Conservation (phyloP, 2,797 vertebrate genomes). For the Clarias laeviceps region DNA sequence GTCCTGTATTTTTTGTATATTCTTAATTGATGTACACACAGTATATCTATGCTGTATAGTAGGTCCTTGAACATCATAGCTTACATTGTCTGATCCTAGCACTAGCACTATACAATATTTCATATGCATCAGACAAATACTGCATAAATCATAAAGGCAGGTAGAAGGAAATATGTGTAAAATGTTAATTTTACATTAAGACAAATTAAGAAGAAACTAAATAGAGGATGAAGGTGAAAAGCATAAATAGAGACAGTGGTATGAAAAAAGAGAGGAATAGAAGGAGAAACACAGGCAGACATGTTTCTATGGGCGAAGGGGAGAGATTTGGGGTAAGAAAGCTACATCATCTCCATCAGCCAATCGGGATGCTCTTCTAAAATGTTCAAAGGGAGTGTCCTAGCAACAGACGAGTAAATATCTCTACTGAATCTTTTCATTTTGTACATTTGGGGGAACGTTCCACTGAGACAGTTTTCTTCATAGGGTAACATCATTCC, state of each 20-base stretch:
- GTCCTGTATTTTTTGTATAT: not conserved
- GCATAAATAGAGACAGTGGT: slow-evolving; percentile 28
- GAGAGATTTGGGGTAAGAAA: slow-evolving; percentile 80
- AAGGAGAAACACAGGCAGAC: slow-evolving; percentile 62
- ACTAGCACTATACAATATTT: not conserved
- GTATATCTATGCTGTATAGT: not conserved
- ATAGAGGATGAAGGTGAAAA: slow-evolving; percentile 19
- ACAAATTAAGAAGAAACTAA: slow-evolving; percentile 29
- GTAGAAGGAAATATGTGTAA: not conserved
- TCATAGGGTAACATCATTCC: not conserved
- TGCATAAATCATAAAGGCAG: not conserved
- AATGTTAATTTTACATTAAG: not conserved
- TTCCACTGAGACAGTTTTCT: slow-evolving; percentile 20
- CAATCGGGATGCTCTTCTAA: slow-evolving; percentile 74
- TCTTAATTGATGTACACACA: not conserved
- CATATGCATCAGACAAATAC: not conserved
- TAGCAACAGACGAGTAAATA: slow-evolving; percentile 84
- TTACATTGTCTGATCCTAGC: not conserved
- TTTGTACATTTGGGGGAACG: slow-evolving; percentile 51
- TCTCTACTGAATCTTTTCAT: slow-evolving; percentile 68
- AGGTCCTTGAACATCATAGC: not conserved
- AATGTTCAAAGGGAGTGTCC: slow-evolving; percentile 86
- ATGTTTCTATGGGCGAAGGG: slow-evolving; percentile 79
- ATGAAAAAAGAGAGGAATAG: slow-evolving; percentile 31
- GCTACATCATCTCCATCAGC: slow-evolving; percentile 81